phyloP scores from a whole-genome alignment of 1,140 invertebrate species.

The Leptinotarsa defecta region DNA sequence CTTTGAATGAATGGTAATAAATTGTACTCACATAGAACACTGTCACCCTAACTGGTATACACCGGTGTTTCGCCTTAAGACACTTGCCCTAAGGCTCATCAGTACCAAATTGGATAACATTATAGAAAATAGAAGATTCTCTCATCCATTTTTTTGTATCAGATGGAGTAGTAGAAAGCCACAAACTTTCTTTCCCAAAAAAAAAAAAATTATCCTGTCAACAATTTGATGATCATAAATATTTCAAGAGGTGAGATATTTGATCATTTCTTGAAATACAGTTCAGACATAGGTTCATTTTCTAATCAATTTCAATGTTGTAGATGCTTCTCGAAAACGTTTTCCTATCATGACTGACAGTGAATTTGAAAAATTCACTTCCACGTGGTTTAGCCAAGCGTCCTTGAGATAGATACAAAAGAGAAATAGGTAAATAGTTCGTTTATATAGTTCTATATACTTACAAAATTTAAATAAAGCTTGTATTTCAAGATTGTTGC shows the following conservation, averaged over 20 bases:
- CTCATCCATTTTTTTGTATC: no score
- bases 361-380: constrained; percentile 4
- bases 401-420: neutral
- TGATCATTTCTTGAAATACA: neutral
- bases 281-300: neutral
- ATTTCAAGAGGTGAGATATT: neutral
- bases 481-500: no score
- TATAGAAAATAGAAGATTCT: no score
- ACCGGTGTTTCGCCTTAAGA: no score
- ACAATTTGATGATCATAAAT: neutral
- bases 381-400: neutral
- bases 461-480: no score
- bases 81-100: no score
- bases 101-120: no score
- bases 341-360: neutral
- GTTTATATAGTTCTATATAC: neutral
- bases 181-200: no score
- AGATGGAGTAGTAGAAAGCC: no score
- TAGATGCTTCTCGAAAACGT: constrained; percentile 3
- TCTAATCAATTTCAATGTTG: neutral
- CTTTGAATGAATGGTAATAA: no score
- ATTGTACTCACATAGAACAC: no score
- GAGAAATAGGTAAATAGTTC: neutral
- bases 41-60: no score
- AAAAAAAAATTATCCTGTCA: neutral